A percentile compares a stretch with the other conserved stretches of the same genome.
Evolutionary conservation across 2,113 vertebrate species (phyloP).

Genomic region (Gobiocypris rarus): DNA sequence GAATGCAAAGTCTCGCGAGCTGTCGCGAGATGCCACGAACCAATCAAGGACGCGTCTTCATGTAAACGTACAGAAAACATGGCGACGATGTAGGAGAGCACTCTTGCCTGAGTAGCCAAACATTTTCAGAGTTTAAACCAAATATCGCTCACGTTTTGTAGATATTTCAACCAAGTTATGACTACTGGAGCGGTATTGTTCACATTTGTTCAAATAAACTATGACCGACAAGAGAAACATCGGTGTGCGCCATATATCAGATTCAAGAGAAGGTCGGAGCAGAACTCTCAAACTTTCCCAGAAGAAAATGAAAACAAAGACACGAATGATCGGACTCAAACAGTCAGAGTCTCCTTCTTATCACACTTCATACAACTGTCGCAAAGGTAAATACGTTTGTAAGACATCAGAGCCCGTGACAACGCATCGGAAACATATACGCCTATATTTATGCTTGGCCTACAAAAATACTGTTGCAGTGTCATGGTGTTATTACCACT

Average conservation of each 20-base stretch:
- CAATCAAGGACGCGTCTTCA: conserved; percentile 49
- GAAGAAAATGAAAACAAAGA: conserved; percentile 44
- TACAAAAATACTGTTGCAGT: too few relatives aligned
- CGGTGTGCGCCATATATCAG: not conserved
- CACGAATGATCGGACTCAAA: conserved; percentile 2
- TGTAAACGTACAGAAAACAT: conserved; percentile 28
- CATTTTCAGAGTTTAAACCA: not conserved
- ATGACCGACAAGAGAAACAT: conserved; percentile 59
- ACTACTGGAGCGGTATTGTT: not conserved
- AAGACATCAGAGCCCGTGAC: not conserved
- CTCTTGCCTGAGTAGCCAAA: not conserved
- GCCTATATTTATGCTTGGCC: not conserved
- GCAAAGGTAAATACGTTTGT: conserved; percentile 61
- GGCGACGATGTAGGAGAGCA: conserved; percentile 28
- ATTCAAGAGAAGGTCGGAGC: conserved; percentile 55
- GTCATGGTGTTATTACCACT: not conserved
- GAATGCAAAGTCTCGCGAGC: conserved; percentile 6
- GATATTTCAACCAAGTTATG: not conserved
- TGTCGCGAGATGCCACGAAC: conserved; percentile 40
- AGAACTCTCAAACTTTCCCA: conserved; percentile 42
- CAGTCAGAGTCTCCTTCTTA: conserved; percentile 30
- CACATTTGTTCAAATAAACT: not conserved
- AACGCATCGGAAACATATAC: not conserved
- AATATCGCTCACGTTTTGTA: not conserved
- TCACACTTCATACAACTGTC: not conserved